phyloP scores from a whole-genome alignment of 1,140 invertebrate species.

The Cepaea nemoralis region DNA sequence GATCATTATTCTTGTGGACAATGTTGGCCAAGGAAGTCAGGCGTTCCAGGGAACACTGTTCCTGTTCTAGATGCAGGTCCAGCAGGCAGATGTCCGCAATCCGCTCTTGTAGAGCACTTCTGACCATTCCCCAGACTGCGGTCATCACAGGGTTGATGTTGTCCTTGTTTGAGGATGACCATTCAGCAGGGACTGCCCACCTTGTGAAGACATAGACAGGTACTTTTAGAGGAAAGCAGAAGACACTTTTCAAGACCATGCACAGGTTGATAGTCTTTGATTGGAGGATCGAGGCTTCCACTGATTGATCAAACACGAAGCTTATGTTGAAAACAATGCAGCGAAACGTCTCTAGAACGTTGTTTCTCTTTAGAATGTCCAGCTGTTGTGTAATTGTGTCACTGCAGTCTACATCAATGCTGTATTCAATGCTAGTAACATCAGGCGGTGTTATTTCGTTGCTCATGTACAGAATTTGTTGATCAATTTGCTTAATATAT shows the following conservation, averaged over 20 bases:
- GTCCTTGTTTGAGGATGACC: not conserved
- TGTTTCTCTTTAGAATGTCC: not conserved
- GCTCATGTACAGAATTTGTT: not conserved
- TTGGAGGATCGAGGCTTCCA: not conserved
- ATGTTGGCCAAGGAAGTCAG: constrained; percentile 4
- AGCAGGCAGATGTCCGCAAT: constrained; percentile 17
- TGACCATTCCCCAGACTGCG: constrained; percentile 41
- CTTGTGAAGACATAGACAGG: constrained; percentile 35
- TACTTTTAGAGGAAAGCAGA: not conserved
- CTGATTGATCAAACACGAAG: not conserved
- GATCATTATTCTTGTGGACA: constrained; percentile 8
- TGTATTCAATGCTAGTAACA: not conserved
- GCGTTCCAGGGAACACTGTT: constrained; percentile 1
- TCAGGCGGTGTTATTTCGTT: not conserved
- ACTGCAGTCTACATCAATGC: not conserved
- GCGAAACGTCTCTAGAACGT: not conserved
- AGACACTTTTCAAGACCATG: constrained; percentile 20
- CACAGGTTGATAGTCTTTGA: not conserved
- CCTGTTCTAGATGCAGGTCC: constrained; percentile 35
- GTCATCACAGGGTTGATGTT: constrained; percentile 39
- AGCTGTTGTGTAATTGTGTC: not conserved
- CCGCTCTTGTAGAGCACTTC: constrained; percentile 39
- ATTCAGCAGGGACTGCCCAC: constrained; percentile 6
- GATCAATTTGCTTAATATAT: not conserved
- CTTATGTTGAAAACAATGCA: constrained; percentile 9